phyloP scores from a whole-genome alignment of 2,888 invertebrate genomes.

The Pachymerium ferrugineum region DNA sequence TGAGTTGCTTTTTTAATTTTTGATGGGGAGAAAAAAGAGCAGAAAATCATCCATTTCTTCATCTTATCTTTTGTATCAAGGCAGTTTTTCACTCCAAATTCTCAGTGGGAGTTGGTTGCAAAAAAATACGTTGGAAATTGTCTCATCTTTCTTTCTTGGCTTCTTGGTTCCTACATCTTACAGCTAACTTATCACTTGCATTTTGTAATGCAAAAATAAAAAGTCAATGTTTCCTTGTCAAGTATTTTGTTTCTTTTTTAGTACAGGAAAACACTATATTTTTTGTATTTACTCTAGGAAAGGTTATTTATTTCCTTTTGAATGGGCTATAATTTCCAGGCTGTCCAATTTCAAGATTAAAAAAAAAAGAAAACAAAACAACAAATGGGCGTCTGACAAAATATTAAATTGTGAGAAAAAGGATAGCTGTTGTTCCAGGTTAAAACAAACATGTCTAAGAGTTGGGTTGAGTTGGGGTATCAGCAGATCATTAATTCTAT shows the following conservation, averaged over 20 bases:
- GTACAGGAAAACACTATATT: neutral
- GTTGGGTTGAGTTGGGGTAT: neutral
- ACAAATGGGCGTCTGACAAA: neutral
- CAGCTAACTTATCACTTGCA: constrained; percentile 14
- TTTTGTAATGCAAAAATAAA: constrained; percentile 27
- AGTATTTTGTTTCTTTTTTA: constrained; percentile 26
- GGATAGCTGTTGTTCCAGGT: too few relatives aligned
- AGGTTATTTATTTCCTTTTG: constrained; percentile 25
- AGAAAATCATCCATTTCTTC: neutral
- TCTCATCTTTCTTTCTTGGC: constrained; percentile 27
- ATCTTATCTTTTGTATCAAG: neutral
- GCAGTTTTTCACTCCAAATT: constrained; percentile 1
- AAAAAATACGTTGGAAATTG: neutral
- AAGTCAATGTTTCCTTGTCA: constrained; percentile 25
- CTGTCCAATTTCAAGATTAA: neutral
- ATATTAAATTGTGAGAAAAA: neutral
- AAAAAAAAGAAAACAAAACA: neutral
- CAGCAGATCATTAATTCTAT: neutral
- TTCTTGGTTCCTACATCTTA: neutral
- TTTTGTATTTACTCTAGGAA: constrained; percentile 3
- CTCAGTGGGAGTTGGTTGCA: neutral
- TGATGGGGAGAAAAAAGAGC: neutral
- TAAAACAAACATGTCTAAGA: neutral
- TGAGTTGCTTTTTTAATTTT: neutral
- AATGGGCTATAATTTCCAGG: constrained; percentile 2